Evolutionary conservation across 2,113 vertebrate genomes (phyloP).

Genomic region (Ceyx melanurus): DNA sequence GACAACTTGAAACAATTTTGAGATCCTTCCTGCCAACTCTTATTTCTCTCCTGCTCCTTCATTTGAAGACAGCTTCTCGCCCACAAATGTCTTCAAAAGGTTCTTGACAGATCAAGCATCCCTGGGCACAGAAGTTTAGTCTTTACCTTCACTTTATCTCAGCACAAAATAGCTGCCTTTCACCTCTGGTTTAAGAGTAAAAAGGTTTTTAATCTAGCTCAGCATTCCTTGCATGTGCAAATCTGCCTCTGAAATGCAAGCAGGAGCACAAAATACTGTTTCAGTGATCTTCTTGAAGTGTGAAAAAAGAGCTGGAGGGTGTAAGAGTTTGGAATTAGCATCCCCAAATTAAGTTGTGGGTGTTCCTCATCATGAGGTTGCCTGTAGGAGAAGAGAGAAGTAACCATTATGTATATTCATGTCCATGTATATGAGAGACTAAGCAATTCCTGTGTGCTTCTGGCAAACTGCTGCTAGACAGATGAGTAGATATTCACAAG

Average conservation of each 20-base stretch:
- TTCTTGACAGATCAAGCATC: constrained; percentile 42
- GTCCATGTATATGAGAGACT: neutral
- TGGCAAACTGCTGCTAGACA: neutral
- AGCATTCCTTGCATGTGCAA: neutral
- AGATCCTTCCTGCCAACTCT: constrained; percentile 52
- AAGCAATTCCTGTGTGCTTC: neutral
- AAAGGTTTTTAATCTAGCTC: neutral
- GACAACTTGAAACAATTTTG: constrained; percentile 60
- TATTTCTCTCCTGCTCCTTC: constrained; percentile 50
- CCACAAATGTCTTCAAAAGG: constrained; percentile 54
- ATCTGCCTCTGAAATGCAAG: neutral
- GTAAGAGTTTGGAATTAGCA: constrained; percentile 10
- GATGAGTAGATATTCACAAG: neutral
- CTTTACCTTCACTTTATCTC: constrained; percentile 17
- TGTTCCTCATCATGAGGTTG: neutral
- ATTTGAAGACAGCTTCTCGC: constrained; percentile 53
- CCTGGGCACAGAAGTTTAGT: constrained; percentile 37
- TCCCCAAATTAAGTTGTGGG: neutral
- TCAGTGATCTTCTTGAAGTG: neutral
- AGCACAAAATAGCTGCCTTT: constrained; percentile 31
- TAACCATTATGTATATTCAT: neutral
- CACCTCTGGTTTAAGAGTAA: neutral
- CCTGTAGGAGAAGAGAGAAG: neutral
- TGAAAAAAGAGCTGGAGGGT: neutral
- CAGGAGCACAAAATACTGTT: neutral